Percentiles rank a stretch among this genome's conserved stretches.
Evolutionary conservation across 2,888 invertebrate species (phyloP).

Genomic region (Venusia cambrica): DNA sequence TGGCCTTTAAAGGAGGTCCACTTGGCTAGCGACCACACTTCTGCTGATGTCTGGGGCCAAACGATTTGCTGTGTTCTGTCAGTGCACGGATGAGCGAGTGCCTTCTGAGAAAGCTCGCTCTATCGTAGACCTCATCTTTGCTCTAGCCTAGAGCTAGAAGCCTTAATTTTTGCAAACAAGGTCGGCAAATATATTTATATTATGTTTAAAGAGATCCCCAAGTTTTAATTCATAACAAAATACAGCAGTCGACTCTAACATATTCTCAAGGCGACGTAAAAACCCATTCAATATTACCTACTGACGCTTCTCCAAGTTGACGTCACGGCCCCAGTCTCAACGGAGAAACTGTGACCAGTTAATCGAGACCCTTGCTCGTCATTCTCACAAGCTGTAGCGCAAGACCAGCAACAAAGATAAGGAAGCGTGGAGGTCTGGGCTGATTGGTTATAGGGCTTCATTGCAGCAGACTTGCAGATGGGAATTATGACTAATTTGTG

Average conservation of each 20-base stretch:
- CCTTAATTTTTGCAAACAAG: too few species aligned
- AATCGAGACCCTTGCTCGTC: conserved; percentile 23
- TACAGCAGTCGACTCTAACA: conserved; percentile 23
- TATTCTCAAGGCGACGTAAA: conserved; percentile 38
- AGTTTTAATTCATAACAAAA: neutral
- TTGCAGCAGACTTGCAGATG: conserved; percentile 5
- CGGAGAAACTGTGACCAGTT: conserved; percentile 23
- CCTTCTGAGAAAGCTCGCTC: too few species aligned
- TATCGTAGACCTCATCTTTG: too few species aligned
- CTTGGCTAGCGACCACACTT: too few species aligned
- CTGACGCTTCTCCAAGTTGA: conserved; percentile 27
- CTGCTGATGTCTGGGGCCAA: too few species aligned
- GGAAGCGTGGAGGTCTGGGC: conserved; percentile 7
- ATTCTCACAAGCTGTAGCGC: neutral
- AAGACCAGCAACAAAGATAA: conserved; percentile 1
- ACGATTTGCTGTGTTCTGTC: too few species aligned
- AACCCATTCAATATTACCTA: conserved; percentile 34
- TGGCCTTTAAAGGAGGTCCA: too few species aligned
- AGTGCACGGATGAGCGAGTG: too few species aligned
- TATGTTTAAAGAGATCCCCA: too few species aligned
- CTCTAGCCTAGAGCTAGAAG: too few species aligned
- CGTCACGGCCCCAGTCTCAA: conserved; percentile 31
- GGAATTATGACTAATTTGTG: conserved; percentile 24
- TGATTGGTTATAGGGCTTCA: conserved; percentile 14
- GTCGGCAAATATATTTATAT: too few species aligned